A percentile compares a stretch with the other conserved stretches of the same genome.
Conservation (phyloP, 2,797 vertebrate species). For the Pseudochirops cupreus region DNA sequence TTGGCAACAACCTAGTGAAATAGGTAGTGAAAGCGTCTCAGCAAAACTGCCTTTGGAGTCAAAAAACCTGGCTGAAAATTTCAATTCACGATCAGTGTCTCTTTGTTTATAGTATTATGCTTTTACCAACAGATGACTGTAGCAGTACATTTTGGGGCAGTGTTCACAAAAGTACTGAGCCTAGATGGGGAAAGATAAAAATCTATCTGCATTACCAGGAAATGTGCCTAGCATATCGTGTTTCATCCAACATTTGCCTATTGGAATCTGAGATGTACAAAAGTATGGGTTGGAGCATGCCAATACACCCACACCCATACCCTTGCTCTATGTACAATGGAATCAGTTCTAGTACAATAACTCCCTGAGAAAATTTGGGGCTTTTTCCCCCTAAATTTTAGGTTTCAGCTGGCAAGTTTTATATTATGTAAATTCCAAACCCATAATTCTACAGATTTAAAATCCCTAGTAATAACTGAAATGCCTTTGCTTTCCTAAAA, state of each 20-base stretch:
- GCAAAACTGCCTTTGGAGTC: neutral
- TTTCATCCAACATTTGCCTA: slow-evolving; percentile 5
- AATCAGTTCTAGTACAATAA: neutral
- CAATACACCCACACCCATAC: neutral
- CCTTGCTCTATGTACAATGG: neutral
- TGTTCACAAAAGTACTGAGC: neutral
- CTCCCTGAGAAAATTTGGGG: neutral
- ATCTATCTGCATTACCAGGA: neutral
- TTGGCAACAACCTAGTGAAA: neutral
- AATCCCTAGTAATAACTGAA: neutral
- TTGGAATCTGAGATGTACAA: neutral
- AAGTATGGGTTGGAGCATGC: neutral
- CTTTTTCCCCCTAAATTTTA: neutral
- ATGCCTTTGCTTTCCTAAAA: neutral
- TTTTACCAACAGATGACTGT: neutral
- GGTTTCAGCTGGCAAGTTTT: neutral
- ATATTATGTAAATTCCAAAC: neutral
- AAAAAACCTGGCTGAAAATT: slow-evolving; percentile 42
- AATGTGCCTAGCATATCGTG: neutral
- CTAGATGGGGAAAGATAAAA: slow-evolving; percentile 14
- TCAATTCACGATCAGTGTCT: neutral
- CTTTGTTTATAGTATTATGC: slow-evolving; percentile 11
- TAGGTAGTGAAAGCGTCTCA: neutral
- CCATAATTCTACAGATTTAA: neutral
- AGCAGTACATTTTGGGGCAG: neutral